These are phyloP conservation scores for Cebus imitator DNA, from an alignment of 2,113 vertebrate genomes.

Conservation along the genomic window DNA sequence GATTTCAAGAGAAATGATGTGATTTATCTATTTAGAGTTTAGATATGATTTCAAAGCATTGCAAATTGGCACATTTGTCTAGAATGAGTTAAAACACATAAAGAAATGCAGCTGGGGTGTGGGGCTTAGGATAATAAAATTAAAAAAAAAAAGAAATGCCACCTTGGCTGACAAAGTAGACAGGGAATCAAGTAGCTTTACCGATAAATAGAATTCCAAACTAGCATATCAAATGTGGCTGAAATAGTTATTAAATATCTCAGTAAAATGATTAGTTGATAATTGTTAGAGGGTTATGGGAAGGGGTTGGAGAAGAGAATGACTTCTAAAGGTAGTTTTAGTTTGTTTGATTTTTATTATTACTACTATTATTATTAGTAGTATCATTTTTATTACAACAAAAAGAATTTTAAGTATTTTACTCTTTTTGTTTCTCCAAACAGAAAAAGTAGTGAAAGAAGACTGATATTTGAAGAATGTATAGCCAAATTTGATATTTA, in stretches of 20 bases:
- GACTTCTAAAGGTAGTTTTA: not conserved
- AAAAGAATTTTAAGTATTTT: not conserved
- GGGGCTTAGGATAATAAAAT: too few species aligned
- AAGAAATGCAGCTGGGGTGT: not conserved
- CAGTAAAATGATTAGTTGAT: not conserved
- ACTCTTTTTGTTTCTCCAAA: not conserved
- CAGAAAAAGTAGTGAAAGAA: not conserved
- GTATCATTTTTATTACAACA: not conserved
- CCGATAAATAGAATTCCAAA: not conserved
- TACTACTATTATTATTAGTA: not conserved
- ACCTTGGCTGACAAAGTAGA: not conserved
- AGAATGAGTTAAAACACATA: not conserved
- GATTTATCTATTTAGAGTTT: constrained; percentile 21
- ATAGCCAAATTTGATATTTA: not conserved
- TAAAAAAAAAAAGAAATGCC: not conserved
- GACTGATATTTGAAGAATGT: not conserved
- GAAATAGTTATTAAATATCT: not conserved
- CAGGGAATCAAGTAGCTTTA: not conserved
- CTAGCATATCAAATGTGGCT: not conserved
- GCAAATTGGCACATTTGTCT: constrained; percentile 15
- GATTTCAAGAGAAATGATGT: not conserved
- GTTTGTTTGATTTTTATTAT: not conserved
- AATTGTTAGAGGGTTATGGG: not conserved
- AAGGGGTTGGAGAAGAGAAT: not conserved
- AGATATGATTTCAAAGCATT: not conserved